Evolutionary conservation across 2,797 vertebrate species (phyloP).

Genomic region (Phoebastria nigripes): DNA sequence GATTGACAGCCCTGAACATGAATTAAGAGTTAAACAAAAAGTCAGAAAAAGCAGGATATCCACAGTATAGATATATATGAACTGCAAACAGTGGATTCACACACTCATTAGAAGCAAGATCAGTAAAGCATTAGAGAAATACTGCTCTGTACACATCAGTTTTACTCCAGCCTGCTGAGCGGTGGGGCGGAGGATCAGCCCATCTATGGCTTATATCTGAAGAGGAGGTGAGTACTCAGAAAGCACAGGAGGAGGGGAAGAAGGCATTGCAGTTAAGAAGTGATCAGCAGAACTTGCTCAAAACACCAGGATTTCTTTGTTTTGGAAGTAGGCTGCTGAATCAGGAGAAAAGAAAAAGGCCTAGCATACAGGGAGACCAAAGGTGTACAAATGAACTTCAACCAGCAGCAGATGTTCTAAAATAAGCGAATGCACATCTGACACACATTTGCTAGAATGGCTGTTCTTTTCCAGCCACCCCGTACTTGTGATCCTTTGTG

Average conservation of each 20-base stretch:
- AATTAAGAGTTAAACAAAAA: not conserved
- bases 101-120: not conserved
- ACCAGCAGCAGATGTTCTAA: not conserved
- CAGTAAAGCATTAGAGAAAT: not conserved
- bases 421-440: fast-evolving
- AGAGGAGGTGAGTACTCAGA: fast-evolving
- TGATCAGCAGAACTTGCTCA: not conserved
- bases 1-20: not conserved
- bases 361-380: not conserved
- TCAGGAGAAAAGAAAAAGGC: not conserved
- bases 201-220: fast-evolving
- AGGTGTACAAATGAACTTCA: not conserved
- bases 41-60: not conserved
- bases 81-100: fast-evolving
- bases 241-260: not conserved
- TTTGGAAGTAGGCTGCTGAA: not conserved
- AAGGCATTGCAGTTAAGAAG: not conserved
- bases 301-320: not conserved
- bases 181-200: fast-evolving
- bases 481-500: fast-evolving
- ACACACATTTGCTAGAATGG: fast-evolving
- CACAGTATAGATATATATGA: fast-evolving
- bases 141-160: fast-evolving
- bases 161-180: not conserved
- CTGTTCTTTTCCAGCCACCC: not conserved